phyloP scores from a whole-genome alignment of 1,140 invertebrate species.

The Goniozus legneri region DNA sequence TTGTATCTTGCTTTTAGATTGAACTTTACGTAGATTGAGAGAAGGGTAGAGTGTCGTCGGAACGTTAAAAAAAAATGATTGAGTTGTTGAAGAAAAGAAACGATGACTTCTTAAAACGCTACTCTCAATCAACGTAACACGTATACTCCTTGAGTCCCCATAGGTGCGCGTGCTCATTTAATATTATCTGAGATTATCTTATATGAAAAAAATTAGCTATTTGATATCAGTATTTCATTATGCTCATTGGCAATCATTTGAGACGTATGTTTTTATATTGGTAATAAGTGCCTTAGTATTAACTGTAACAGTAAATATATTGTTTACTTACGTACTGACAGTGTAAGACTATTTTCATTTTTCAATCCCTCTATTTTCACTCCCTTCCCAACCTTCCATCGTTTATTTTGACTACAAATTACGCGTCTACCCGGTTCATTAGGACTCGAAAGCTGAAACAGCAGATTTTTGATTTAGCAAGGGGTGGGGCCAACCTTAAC shows the following conservation, averaged over 20 bases:
- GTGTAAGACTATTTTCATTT: conserved; percentile 4
- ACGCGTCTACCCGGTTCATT: too few species aligned
- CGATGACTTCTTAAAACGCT: neutral
- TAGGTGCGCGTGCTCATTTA: conserved; percentile 21
- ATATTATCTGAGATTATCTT: conserved; percentile 39
- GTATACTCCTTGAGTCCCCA: conserved; percentile 15
- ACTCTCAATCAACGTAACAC: neutral
- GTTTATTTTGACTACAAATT: too few species aligned
- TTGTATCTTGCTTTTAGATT: conserved; percentile 39
- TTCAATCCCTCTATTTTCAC: neutral
- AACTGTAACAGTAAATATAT: conserved; percentile 51
- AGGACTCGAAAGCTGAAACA: conserved; percentile 15
- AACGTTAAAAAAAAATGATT: neutral
- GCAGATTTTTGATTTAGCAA: conserved; percentile 37
- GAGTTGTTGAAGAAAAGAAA: neutral
- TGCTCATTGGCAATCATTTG: conserved; percentile 50
- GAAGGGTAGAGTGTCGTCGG: conserved; percentile 23
- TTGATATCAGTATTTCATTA: conserved; percentile 52
- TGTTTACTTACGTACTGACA: conserved; percentile 48
- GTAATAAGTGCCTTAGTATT: conserved; percentile 52
- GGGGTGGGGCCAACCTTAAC: too few species aligned
- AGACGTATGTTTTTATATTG: conserved; percentile 51
- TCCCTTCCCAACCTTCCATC: too few species aligned
- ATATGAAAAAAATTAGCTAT: conserved; percentile 41
- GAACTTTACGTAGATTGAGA: conserved; percentile 11